These are phyloP conservation scores for Rhynchopsitta pachyrhyncha DNA, from an alignment of 2,113 vertebrate species.

Conservation along the genomic window DNA sequence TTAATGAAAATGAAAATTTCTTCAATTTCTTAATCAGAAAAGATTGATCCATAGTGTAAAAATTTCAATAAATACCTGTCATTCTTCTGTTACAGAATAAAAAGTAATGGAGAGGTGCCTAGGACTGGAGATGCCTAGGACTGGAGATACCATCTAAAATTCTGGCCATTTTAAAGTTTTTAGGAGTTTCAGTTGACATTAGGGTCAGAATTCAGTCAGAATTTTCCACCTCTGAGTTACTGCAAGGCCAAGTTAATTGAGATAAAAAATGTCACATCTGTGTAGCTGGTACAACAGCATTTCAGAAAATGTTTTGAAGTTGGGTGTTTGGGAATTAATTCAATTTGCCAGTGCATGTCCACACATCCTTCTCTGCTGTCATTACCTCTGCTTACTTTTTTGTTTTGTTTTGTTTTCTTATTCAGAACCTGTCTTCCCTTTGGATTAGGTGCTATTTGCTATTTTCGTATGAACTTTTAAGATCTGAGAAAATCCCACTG, in stretches of 20 bases:
- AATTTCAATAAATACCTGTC: neutral
- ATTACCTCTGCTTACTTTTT: neutral
- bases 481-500: neutral
- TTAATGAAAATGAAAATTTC: neutral
- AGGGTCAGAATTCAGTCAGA: neutral
- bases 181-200: neutral
- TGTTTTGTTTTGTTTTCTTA: neutral
- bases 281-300: neutral
- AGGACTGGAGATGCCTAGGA: neutral
- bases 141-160: neutral
- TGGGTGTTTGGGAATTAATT: constrained; percentile 43
- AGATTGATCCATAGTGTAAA: neutral
- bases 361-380: constrained; percentile 32
- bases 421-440: neutral
- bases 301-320: constrained; percentile 32
- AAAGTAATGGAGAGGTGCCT: neutral
- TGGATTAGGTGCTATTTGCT: neutral
- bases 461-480: neutral
- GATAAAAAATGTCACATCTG: constrained; percentile 41
- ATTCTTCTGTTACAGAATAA: neutral
- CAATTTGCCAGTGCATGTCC: constrained; percentile 32
- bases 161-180: neutral
- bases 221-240: neutral
- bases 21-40: neutral
- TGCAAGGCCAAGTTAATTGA: constrained; percentile 19